Percentiles rank a stretch among this genome's conserved stretches.
Conservation (phyloP, 2,113 vertebrate genomes). For the Lophotis ruficrista region DNA sequence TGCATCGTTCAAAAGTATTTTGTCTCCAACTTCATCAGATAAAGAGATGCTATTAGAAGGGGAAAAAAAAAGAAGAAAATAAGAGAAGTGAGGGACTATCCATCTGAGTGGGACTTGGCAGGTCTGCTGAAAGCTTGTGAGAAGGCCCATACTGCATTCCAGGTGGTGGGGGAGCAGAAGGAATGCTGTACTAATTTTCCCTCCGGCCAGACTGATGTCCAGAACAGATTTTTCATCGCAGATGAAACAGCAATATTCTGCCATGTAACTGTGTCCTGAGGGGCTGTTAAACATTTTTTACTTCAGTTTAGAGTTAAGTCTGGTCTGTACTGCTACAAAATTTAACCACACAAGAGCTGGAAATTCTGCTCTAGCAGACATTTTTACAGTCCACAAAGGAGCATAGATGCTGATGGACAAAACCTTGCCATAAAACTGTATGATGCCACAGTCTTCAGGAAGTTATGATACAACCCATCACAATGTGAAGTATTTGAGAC, state of each 20-base stretch:
- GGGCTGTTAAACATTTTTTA: neutral
- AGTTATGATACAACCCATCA: neutral
- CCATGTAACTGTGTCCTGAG: constrained; percentile 8
- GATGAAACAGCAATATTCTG: constrained; percentile 4
- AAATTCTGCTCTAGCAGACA: neutral
- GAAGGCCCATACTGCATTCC: constrained; percentile 32
- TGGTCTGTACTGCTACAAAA: neutral
- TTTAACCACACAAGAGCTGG: constrained; percentile 33
- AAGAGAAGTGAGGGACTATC: neutral
- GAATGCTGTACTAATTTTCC: constrained; percentile 51
- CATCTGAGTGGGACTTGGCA: constrained; percentile 2
- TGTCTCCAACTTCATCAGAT: neutral
- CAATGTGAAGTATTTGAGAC: neutral
- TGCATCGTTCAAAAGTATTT: neutral
- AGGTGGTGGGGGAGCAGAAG: constrained; percentile 42
- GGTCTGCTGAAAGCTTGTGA: constrained; percentile 15
- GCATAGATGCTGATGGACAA: neutral
- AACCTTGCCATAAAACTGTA: neutral
- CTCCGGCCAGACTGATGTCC: constrained; percentile 23
- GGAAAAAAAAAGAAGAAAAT: neutral
- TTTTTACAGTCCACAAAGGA: constrained; percentile 14
- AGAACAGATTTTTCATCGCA: constrained; percentile 27
- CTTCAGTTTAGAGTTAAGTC: neutral
- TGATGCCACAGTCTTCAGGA: neutral
- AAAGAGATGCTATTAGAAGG: neutral